Evolutionary conservation across 2,888 invertebrate species (phyloP), one percentile per base, ranked within the genome.

Genomic region (Aporophyla lueneburgensis): DNA sequence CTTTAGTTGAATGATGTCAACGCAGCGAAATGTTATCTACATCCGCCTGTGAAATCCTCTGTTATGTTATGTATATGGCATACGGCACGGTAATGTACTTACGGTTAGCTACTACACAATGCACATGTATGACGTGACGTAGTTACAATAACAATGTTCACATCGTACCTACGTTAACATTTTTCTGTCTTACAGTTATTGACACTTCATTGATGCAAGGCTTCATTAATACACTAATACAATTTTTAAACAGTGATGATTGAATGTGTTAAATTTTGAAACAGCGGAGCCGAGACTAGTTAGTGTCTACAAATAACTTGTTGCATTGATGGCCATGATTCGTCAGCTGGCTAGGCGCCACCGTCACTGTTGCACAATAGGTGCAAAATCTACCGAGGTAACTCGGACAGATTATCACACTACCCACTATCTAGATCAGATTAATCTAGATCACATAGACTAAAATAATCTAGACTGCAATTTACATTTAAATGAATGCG

Each of bases 11-110:
- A 91, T 94, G 92, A 93, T 93, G 94, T 94, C 93, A 94, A 94
- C 91, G 89, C 88, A 87, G 92, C 92, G 92, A 94, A 94, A 94
- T 93, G 91, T 93, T 95, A 95, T 95, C 94, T 93, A 91, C 93
- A 95, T 95, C 95, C 95, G 95, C 89, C 86, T 91, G 91, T 90
- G 92, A 88, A 91, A 90, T 91, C 90, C 89, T 81, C 83, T 87
- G 86, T 86, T 88, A 77, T 87, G 86, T 86, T 88, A 77, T 81
- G 49, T 80, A 58, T 84, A 86, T 89, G 89, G 89, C 88, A 86
- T 86, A 88, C 79, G 72, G 84, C 74, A 80, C 74, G 76, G 49
- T 51, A 68, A 70, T 70, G 73, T 73, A 80, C 65, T 58, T 21
- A 49, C 61, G n/a, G 61, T 27, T 67, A 16, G 71, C 61, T 75